phyloP scores from a whole-genome alignment of 2,888 invertebrate genomes.

The Prosapia bicincta region DNA sequence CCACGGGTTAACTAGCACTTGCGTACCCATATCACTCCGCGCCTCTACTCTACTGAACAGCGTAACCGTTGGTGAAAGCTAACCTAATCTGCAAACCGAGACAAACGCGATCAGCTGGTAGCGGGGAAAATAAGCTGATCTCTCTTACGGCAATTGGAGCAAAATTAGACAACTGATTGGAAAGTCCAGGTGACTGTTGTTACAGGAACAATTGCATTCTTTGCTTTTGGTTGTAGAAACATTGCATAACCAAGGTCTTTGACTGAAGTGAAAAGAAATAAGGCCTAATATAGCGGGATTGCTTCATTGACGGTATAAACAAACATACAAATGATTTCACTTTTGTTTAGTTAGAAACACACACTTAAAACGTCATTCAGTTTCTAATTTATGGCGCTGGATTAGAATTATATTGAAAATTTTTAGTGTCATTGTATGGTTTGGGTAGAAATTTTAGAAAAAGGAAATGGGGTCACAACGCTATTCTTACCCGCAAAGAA shows the following conservation, averaged over 20 bases:
- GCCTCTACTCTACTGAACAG: neutral
- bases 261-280: too few relatives aligned
- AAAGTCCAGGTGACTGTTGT: neutral
- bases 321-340: too few relatives aligned
- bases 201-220: neutral
- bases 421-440: too few relatives aligned
- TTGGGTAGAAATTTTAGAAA: too few relatives aligned
- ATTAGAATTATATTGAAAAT: too few relatives aligned
- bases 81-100: slow-evolving; percentile 6
- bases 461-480: too few relatives aligned
- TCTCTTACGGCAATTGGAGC: neutral
- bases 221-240: neutral
- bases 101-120: slow-evolving; percentile 3
- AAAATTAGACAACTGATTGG: neutral
- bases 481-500: too few relatives aligned
- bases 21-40: slow-evolving; percentile 34
- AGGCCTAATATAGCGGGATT: neutral
- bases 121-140: neutral
- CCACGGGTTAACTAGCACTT: slow-evolving; percentile 38
- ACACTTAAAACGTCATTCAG: too few relatives aligned
- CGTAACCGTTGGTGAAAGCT: slow-evolving; percentile 13
- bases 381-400: too few relatives aligned
- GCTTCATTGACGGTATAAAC: neutral
- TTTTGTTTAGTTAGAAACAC: too few relatives aligned
- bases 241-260: neutral